Evolutionary conservation across 2,888 invertebrate species (phyloP), one percentile per base, ranked within the genome.

Genomic region (Lasioglossum leucozonium): DNA sequence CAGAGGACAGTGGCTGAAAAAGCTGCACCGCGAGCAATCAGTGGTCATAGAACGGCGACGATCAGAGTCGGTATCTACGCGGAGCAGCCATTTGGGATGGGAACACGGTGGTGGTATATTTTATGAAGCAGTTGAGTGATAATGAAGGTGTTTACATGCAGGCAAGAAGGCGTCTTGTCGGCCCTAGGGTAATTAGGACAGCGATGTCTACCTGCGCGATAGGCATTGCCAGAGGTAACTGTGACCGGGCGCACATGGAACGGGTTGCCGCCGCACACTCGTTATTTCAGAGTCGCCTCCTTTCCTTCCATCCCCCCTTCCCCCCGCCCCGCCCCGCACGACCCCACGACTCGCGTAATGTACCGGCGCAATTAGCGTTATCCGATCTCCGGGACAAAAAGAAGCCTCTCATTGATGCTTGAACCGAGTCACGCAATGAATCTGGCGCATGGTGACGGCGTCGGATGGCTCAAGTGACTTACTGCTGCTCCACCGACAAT

Each of bases 141-240:
- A 87, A 87, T 87, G 87, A 87, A 87, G 87, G 86, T 87, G 87
- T 87, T 87, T 87, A 87, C 87, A 87, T 87, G 87, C 87, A 83
- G 69, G 86, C 89, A 89, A 90, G 90, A 90, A 88, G 86, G 90
- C 91, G 82, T 90, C 87, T 90, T 86, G 87, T 82, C 86, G 90
- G 76, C 81, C 84, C 89, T 83, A 84, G 84, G 85, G 90, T 91
- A 90, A 90, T 91, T 90, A 90, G 90, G 85, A 87, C 88, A 86
- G 82, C 89, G 87, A 82, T 84, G 86, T 86, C 87, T 88, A 87
- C 85, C 77, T 90, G 82, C 82, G 87, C 88, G 88, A 90, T 90
- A 90, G 90, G 91, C 90, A 90, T 86, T 87, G 81, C 84, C 82
- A 77, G 86, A 82, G 84, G 89, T 87, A 88, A 89, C 87, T 86